Percentiles rank a stretch among this genome's conserved stretches.
Evolutionary conservation across 2,888 invertebrate genomes (phyloP).

Genomic region (Mesorhabditis spiculigera): DNA sequence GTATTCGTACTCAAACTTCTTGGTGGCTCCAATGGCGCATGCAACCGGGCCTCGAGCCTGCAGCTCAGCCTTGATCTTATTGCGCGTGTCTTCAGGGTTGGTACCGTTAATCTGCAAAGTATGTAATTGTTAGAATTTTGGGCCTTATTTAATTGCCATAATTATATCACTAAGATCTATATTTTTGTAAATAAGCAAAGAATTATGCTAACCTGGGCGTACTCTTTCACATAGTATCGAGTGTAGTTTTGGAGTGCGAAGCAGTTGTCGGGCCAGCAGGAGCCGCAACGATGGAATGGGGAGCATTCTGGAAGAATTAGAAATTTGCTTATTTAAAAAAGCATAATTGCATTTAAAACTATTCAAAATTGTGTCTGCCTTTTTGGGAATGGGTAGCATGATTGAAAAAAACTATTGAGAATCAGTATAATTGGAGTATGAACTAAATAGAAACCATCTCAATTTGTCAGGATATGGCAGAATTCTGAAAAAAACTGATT

Average conservation of each 20-base stretch:
- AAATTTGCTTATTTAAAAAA: too few species aligned
- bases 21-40: slow-evolving; percentile 59
- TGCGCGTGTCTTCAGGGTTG: slow-evolving; percentile 51
- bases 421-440: too few species aligned
- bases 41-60: slow-evolving; percentile 63
- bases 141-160: slow-evolving; percentile 26
- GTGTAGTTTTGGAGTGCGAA: slow-evolving; percentile 60
- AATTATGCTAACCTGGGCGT: slow-evolving; percentile 33
- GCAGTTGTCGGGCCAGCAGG: slow-evolving; percentile 61
- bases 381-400: too few species aligned
- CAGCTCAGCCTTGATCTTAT: slow-evolving; percentile 64
- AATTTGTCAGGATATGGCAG: too few species aligned
- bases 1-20: slow-evolving; percentile 57
- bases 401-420: too few species aligned
- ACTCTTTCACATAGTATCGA: slow-evolving; percentile 62
- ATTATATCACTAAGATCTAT: background rate
- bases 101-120: slow-evolving; percentile 32
- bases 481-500: too few species aligned
- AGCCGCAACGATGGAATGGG: slow-evolving; percentile 60
- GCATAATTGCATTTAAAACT: too few species aligned
- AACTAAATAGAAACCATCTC: too few species aligned
- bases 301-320: slow-evolving; percentile 55
- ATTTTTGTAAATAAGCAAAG: background rate
- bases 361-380: too few species aligned
- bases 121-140: slow-evolving; percentile 42